These are phyloP conservation scores for Phodopus roborovskii DNA, from an alignment of 2,113 vertebrate genomes.

Conservation along the genomic window DNA sequence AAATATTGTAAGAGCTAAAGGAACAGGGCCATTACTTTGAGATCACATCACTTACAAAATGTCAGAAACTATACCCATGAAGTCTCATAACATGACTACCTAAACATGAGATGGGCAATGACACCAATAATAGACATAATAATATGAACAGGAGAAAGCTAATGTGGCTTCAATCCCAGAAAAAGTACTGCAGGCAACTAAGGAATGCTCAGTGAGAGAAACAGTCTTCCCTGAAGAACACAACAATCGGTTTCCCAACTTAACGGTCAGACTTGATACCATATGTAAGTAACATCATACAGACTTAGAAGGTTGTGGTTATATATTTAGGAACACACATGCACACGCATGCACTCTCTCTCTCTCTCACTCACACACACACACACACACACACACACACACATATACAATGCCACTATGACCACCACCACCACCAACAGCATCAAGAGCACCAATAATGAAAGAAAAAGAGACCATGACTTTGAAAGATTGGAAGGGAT, in stretches of 20 bases:
- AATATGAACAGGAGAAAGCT: neutral
- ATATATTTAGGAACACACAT: neutral
- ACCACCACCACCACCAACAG: too few species aligned
- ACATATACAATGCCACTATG: too few species aligned
- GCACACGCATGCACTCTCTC: too few species aligned
- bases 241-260: neutral
- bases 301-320: neutral
- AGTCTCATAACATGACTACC: neutral
- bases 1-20: neutral
- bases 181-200: neutral
- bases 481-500: neutral
- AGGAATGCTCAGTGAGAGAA: neutral
- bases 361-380: too few species aligned
- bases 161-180: neutral
- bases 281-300: neutral
- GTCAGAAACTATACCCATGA: neutral
- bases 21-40: neutral
- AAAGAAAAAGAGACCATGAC: neutral
- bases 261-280: neutral
- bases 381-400: neutral
- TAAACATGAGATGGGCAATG: neutral
- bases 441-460: neutral
- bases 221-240: neutral
- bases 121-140: neutral
- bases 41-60: neutral